A percentile compares a stretch with the other conserved stretches of the same genome.
phyloP scores from a whole-genome alignment of 2,113 vertebrate species.

The human region DNA sequence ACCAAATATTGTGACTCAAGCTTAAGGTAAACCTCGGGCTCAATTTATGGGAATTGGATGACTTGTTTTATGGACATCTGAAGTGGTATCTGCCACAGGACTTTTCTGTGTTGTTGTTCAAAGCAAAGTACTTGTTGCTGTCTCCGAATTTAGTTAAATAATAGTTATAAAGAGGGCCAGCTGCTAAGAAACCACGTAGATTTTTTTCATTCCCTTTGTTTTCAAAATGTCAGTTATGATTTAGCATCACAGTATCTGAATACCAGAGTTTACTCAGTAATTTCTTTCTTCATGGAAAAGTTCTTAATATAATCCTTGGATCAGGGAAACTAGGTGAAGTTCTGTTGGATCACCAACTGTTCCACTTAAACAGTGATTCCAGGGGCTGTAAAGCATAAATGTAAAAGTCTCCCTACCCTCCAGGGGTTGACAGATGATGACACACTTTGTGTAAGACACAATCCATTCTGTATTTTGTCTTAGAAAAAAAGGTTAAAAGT shows the following conservation, averaged over 20 bases:
- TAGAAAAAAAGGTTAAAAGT: neutral
- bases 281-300: neutral
- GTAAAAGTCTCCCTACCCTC: neutral
- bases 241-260: neutral
- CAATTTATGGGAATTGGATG: neutral
- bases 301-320: neutral
- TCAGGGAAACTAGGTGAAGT: neutral
- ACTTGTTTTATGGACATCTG: neutral
- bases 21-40: neutral
- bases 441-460: neutral
- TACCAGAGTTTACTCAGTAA: neutral
- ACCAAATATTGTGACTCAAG: neutral
- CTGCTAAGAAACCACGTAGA: neutral
- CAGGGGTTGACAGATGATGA: neutral
- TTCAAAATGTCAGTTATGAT: neutral
- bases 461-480: neutral
- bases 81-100: neutral
- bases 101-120: neutral
- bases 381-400: neutral
- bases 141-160: neutral
- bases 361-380: neutral
- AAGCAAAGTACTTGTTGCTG: neutral
- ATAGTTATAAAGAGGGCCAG: neutral
- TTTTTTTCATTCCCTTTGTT: constrained; percentile 33
- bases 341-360: neutral